Percentiles rank a stretch among this genome's conserved stretches.
Evolutionary conservation across 2,113 vertebrate species (phyloP).

Genomic region (Rhodinocichla rosea): DNA sequence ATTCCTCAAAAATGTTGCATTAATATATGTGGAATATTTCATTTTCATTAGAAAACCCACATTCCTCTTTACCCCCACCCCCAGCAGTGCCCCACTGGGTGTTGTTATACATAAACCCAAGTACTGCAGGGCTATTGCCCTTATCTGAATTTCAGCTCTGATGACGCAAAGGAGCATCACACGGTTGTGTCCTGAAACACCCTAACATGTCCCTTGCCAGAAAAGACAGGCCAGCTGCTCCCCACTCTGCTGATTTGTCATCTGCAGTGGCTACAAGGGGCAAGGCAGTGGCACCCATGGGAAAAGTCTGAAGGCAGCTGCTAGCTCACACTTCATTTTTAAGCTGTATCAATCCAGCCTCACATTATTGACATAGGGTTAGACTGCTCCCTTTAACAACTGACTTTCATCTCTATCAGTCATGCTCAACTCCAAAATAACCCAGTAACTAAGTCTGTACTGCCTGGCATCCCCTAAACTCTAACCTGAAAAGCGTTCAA

Average conservation of each 20-base stretch:
- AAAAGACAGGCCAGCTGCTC: not conserved
- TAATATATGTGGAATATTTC: not conserved
- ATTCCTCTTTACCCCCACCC: not conserved
- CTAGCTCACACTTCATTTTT: not conserved
- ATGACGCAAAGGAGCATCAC: not conserved
- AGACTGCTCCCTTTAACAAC: not conserved
- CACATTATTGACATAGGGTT: not conserved
- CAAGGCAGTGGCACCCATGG: not conserved
- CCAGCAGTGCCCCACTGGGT: not conserved
- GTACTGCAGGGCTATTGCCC: not conserved
- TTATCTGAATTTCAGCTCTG: not conserved
- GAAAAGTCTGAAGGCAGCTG: not conserved
- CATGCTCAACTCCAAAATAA: not conserved
- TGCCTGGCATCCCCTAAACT: not conserved
- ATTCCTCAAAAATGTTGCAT: not conserved
- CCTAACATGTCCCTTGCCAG: not conserved
- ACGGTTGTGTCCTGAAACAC: not conserved
- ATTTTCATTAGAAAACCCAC: not conserved
- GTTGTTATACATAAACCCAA: not conserved
- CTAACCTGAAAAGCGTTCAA: not conserved
- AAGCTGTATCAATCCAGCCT: not conserved
- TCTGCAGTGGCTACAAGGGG: not conserved
- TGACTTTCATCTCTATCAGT: not conserved
- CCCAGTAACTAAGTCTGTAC: not conserved
- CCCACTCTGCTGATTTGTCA: not conserved